Conservation (phyloP, 2,113 vertebrate genomes). For the Antigone vipio region DNA sequence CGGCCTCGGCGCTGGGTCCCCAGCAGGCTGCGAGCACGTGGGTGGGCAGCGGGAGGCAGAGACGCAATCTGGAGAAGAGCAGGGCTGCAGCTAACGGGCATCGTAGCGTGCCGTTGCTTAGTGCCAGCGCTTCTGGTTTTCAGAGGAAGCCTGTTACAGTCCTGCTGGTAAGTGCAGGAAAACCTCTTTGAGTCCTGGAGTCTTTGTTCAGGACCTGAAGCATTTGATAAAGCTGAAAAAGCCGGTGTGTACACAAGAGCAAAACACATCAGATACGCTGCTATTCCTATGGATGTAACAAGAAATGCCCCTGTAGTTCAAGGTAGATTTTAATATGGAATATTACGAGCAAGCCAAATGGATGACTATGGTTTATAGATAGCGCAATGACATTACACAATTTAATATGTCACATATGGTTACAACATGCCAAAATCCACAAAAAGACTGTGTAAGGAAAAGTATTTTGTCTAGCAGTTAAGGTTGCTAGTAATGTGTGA, state of each 20-base stretch:
- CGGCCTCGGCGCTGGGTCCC: accelerated
- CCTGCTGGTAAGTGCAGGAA: neutral
- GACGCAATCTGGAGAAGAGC: neutral
- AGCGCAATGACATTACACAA: neutral
- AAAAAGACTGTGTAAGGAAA: neutral
- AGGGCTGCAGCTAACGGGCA: neutral
- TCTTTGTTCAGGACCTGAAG: neutral
- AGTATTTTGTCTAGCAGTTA: neutral
- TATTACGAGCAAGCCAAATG: neutral
- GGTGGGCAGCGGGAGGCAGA: neutral
- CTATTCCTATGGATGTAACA: neutral
- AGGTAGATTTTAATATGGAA: neutral
- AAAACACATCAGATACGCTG: neutral
- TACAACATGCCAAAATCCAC: neutral
- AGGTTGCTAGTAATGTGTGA: neutral
- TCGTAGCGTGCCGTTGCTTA: accelerated
- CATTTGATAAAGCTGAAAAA: neutral
- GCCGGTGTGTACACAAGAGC: accelerated
- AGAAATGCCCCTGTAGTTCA: neutral
- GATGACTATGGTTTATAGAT: neutral
- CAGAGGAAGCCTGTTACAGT: neutral
- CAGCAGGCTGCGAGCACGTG: accelerated
- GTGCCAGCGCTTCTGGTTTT: neutral
- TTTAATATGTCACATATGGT: neutral
- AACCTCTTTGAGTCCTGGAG: neutral